Evolutionary conservation across 1,140 invertebrate genomes (phyloP).

Genomic region (Drosophila orena): DNA sequence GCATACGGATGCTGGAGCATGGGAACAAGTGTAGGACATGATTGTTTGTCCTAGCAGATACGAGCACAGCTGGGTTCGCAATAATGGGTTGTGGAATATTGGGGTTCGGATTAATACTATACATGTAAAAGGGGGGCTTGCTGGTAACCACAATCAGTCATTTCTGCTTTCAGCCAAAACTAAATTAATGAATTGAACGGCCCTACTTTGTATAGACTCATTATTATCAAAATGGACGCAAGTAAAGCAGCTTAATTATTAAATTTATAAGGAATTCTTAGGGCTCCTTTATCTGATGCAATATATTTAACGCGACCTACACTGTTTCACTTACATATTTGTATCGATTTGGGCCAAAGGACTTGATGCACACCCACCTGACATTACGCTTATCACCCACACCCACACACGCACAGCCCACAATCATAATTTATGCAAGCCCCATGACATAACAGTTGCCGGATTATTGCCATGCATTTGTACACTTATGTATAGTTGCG

Average conservation of each 20-base stretch:
- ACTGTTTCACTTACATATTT: slow-evolving; percentile 2
- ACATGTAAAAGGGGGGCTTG: neutral
- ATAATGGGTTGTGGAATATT: slow-evolving; percentile 9
- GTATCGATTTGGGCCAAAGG: slow-evolving; percentile 28
- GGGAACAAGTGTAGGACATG: slow-evolving; percentile 19
- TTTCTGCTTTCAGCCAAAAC: neutral
- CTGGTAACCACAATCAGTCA: too few species aligned
- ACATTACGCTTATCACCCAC: too few species aligned
- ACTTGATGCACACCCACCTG: slow-evolving; percentile 14
- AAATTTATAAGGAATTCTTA: too few species aligned
- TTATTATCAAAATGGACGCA: neutral
- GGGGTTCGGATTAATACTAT: too few species aligned
- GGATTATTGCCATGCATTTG: slow-evolving; percentile 39
- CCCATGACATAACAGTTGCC: slow-evolving; percentile 49
- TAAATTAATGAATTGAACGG: neutral
- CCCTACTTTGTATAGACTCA: too few species aligned
- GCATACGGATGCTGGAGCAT: slow-evolving; percentile 12
- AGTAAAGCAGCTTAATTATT: neutral
- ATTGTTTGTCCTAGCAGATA: slow-evolving; percentile 33
- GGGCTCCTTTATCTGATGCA: too few species aligned
- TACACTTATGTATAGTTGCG: slow-evolving; percentile 16
- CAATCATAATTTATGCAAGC: slow-evolving; percentile 49
- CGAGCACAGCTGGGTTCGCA: slow-evolving; percentile 5
- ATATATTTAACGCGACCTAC: too few species aligned
- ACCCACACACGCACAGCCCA: neutral